Base-by-base conservation (phyloP, 23 tunicate genomes). In the Trididemnum clinides region DNA sequence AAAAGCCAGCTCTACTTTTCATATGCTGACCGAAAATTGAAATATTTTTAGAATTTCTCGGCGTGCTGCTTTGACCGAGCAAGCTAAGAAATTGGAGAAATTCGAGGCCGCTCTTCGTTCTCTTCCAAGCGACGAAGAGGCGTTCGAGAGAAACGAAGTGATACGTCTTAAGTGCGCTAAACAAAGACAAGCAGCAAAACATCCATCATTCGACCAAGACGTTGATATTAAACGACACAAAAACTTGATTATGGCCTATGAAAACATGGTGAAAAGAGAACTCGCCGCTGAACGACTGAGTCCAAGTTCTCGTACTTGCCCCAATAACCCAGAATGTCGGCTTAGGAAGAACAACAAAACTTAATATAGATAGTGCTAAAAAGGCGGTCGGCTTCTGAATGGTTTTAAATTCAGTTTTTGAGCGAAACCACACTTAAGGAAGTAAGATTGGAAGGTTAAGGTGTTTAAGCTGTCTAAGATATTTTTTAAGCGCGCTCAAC, bases 241-340 rank as follows among this genome's bases (percentile, higher is more conserved):
- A 12, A 37, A 73, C 5, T 22, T 73, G 57, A 15, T 37, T 37
- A 57, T 2, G 20, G 54, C 54, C 20, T 73, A 73, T 38, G 80
- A 73, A 37, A 39, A 37, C 2, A 73, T 73, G 80, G 80, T 73
- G 5, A 21, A 36, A 38, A 73, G 29, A 73, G 80, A 73, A 66
- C 75, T 29, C 5, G 75, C 37, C n/a, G 6, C 75, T 31, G 75
- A 31, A 31, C n/a, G n/a, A n/a, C n/a, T n/a, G n/a, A n/a, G n/a
- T n/a, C n/a, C n/a, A n/a, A n/a, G n/a, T n/a, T n/a, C n/a, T n/a
- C n/a, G n/a, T n/a, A n/a, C n/a, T n/a, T n/a, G n/a, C n/a, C n/a
- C n/a, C n/a, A n/a, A n/a, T n/a, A n/a, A n/a, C n/a, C n/a, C n/a
- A n/a, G n/a, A n/a, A n/a, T n/a, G n/a, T n/a, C n/a, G n/a, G n/a